Evolutionary conservation across 2,888 invertebrate species (phyloP).

Genomic region (Heliconius ismenius): DNA sequence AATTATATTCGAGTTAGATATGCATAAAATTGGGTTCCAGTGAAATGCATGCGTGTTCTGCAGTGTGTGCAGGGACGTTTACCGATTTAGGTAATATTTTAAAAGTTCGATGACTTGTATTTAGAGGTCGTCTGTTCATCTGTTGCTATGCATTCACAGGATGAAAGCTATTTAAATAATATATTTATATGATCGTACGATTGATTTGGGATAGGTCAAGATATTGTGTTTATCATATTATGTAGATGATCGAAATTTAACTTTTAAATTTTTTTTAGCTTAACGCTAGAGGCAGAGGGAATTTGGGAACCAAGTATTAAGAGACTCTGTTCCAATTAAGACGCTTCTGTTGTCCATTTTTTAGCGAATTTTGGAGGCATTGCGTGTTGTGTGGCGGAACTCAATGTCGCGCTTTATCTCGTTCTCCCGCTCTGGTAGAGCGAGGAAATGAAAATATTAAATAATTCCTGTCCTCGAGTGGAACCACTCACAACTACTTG

Average conservation of each 20-base stretch:
- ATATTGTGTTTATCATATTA: neutral
- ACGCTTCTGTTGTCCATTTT: too few species aligned
- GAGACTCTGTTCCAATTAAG: neutral
- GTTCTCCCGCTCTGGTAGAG: too few species aligned
- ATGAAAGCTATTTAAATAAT: slow-evolving; percentile 47
- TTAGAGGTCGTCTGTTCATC: slow-evolving; percentile 68
- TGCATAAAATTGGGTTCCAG: slow-evolving; percentile 44
- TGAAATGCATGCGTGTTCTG: slow-evolving; percentile 60
- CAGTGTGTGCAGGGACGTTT: slow-evolving; percentile 60
- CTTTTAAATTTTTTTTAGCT: neutral
- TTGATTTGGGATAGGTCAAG: slow-evolving; percentile 32
- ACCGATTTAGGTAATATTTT: slow-evolving; percentile 76
- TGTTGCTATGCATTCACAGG: slow-evolving; percentile 56
- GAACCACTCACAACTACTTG: too few species aligned
- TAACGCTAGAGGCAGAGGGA: neutral
- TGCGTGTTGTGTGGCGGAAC: too few species aligned
- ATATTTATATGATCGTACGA: slow-evolving; percentile 10
- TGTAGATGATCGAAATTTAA: neutral
- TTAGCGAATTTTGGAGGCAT: too few species aligned
- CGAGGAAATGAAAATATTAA: too few species aligned
- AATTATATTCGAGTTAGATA: slow-evolving; percentile 31
- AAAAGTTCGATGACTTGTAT: slow-evolving; percentile 71
- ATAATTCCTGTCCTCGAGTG: too few species aligned
- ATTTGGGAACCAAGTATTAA: neutral
- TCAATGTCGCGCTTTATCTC: too few species aligned